These are phyloP conservation scores for Chiridota heheva DNA, from an alignment of 35 echinoderm and acorn worm species.

Conservation along the genomic window DNA sequence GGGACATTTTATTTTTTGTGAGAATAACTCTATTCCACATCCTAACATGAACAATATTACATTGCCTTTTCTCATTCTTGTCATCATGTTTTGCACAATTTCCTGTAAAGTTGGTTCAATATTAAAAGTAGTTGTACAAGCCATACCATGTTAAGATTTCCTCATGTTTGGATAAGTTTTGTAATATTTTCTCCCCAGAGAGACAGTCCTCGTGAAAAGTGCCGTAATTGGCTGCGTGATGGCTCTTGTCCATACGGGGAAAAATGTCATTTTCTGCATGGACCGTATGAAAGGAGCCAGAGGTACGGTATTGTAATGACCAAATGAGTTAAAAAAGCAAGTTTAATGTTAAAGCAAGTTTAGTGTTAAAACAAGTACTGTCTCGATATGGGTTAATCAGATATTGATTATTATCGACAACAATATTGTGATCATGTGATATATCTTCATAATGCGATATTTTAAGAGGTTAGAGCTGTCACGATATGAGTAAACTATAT, in stretches of 20 bases:
- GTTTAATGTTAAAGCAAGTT: neutral
- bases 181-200: conserved; percentile 15
- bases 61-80: too few relatives aligned
- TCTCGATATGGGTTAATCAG: neutral
- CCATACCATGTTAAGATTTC: too few relatives aligned
- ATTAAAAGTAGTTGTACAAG: too few relatives aligned
- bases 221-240: conserved; percentile 27
- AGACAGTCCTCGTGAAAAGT: conserved; percentile 1
- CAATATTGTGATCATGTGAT: neutral
- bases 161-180: too few relatives aligned
- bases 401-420: neutral
- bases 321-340: neutral
- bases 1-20: too few relatives aligned
- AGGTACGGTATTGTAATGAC: neutral
- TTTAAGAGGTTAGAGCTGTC: too few relatives aligned
- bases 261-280: conserved; percentile 16
- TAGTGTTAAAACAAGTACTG: neutral
- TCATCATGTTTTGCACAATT: too few relatives aligned
- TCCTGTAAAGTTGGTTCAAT: too few relatives aligned
- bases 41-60: too few relatives aligned
- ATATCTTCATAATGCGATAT: neutral
- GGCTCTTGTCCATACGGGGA: conserved; percentile 32
- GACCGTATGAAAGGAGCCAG: neutral
- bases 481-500: too few relatives aligned
- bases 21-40: too few relatives aligned